Evolutionary conservation across 2,888 invertebrate species (phyloP).

Genomic region (Lottia gigantea): DNA sequence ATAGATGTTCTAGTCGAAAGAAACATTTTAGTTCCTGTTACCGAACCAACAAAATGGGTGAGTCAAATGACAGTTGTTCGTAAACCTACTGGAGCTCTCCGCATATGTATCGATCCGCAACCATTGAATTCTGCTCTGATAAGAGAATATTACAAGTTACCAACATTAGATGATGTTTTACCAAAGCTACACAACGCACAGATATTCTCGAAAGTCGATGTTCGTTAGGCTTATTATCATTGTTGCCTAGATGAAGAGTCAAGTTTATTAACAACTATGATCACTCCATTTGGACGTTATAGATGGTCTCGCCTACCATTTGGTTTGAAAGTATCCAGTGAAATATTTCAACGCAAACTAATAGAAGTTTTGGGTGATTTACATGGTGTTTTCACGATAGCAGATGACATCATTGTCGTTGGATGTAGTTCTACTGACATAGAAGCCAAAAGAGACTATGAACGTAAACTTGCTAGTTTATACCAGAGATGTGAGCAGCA

Average conservation of each 20-base stretch:
- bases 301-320: constrained; percentile 22
- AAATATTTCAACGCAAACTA: constrained; percentile 34
- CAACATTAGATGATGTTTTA: constrained; percentile 33
- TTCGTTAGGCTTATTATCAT: constrained; percentile 34
- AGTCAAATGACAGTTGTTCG: constrained; percentile 26
- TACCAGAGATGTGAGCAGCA: constrained; percentile 29
- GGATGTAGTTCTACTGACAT: constrained; percentile 14
- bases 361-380: constrained; percentile 28
- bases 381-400: constrained; percentile 30
- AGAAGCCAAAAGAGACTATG: constrained; percentile 24
- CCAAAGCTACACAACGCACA: constrained; percentile 29
- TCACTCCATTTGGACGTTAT: constrained; percentile 31
- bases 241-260: constrained; percentile 30
- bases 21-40: too few species aligned
- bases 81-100: constrained; percentile 27
- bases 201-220: constrained; percentile 33
- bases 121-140: constrained; percentile 31
- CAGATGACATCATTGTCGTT: constrained; percentile 33
- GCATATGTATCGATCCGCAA: constrained; percentile 35
- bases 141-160: constrained; percentile 30
- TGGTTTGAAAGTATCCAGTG: constrained; percentile 28
- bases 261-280: constrained; percentile 31
- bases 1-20: too few species aligned
- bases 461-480: constrained; percentile 22
- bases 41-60: constrained; percentile 35